Percentiles rank a stretch among this genome's conserved stretches.
These are phyloP conservation scores for Labia minor DNA, from an alignment of 2,888 invertebrate species.

Conservation along the genomic window DNA sequence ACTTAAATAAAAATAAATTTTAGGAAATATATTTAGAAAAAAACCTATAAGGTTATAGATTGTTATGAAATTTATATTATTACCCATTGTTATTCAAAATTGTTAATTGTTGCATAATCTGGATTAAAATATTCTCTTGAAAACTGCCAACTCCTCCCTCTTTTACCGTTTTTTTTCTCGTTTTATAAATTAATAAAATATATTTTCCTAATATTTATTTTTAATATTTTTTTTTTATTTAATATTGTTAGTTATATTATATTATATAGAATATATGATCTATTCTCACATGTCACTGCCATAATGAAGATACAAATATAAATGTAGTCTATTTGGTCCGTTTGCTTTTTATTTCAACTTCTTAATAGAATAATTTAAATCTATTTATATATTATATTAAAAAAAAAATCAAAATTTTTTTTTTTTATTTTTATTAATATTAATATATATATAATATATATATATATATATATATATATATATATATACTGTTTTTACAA, in stretches of 20 bases:
- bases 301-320: not conserved
- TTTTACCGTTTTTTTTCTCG: too few relatives aligned
- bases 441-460: not conserved
- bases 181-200: not conserved
- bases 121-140: not conserved
- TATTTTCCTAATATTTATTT: not conserved
- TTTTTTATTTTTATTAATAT: not conserved
- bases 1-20: too few relatives aligned
- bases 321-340: not conserved
- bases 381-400: not conserved
- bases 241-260: not conserved
- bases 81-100: too few relatives aligned
- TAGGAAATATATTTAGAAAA: too few relatives aligned
- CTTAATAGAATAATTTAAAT: not conserved
- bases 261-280: too few relatives aligned
- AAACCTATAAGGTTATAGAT: too few relatives aligned
- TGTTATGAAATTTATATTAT: too few relatives aligned
- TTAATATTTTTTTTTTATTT: not conserved
- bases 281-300: conserved; percentile 3
- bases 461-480: not conserved
- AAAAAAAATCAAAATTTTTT: not conserved
- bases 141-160: not conserved
- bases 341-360: not conserved
- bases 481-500: not conserved
- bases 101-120: too few relatives aligned